Base-by-base conservation (phyloP, 2,888 invertebrate genomes). In the Tiliacea aurago region DNA sequence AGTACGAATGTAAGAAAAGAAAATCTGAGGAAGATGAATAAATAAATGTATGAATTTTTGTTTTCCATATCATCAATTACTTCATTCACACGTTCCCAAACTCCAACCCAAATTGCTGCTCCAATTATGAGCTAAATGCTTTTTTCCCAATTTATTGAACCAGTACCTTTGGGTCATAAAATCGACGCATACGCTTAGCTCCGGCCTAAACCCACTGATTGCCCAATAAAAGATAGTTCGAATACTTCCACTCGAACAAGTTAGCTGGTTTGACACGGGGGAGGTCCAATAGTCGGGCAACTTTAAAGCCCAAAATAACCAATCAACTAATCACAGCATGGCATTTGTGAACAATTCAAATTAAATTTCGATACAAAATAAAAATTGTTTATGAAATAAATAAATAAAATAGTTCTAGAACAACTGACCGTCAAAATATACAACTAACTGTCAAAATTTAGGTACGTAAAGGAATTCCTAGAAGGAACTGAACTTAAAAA, bases 221-320 rank as follows among this genome's bases (percentile, higher is more conserved):
- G 76, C 87, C 80, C 73, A 88, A 87, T 84, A 80, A 87, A 86
- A 86, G 88, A 89, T 87, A 87, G 84, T 88, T 87, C 74, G 84
- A 89, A 89, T 90, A 86, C 84, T 86, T 88, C 84, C 73, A 81
- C 82, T 83, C 69, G 74, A 80, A 80, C 84, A 74, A 84, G 78
- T 80, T 79, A 73, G 72, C 74, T 80, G 63, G 78, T 78, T 70
- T 81, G 83, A 83, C 77, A 78, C 58, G 23, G 20, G 45, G 51
- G 58, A 70, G 62, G 56, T 37, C 64, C 28, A 5, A 10, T 63
- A 85, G 70, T 84, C 86, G 73, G 20, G 83, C 81, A 11, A 87
- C 65, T 75, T 23, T 37, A 5, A 0, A 45, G 13, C 33, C 33
- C 7, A 33, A 51, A 20, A 10, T 49, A 18, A 56, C 4, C 0